Evolutionary conservation across 2,797 vertebrate species (phyloP), one percentile per base, ranked within the genome.

Genomic region (Myotis daubentonii): DNA sequence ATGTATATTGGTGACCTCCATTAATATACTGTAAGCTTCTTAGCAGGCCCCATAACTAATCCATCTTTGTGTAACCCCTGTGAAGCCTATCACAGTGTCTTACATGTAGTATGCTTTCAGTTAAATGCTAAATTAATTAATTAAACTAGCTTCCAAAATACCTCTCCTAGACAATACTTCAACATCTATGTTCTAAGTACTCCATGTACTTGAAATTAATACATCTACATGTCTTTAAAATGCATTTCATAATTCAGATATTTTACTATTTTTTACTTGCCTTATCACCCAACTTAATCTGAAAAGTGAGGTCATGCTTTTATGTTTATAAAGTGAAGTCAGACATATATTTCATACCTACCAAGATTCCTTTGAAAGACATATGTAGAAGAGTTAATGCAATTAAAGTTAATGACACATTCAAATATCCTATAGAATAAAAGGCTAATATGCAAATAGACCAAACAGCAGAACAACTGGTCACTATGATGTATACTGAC

Each of bases 241-340:
- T 84, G 2, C 30, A 66, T 88, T 75, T 80, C 22, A 91, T 49
- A 89, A 91, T 89, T 91, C 41, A 89, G 33, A 87, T 85, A 68
- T 65, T 92, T 92, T 19, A 65, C 23, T 81, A 84, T 95, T 97
- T 95, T 38, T 94, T n/a, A 85, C 33, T 95, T 89, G 36, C n/a
- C 36, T 85, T 68, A 89, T 70, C 51, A 81, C 38, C 20, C 41
- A 89, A 68, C 5, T 87, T 93, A 95, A 89, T 80, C 53, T 89
- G 47, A 94, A n/a, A 81, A 89, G 8, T 80, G 55, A 95, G 44
- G n/a, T 62, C 36, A 96, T 62, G 30, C 4, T 84, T 89, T 93
- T 92, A 71, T 84, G 13, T 41, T 87, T 91, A 85, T 30, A 81
- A 44, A 81, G 72, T 33, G 15, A 94, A 91, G 22, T 66, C 65